phyloP scores from a whole-genome alignment of 2,797 vertebrate species.

The Acrocephalus scirpaceus region DNA sequence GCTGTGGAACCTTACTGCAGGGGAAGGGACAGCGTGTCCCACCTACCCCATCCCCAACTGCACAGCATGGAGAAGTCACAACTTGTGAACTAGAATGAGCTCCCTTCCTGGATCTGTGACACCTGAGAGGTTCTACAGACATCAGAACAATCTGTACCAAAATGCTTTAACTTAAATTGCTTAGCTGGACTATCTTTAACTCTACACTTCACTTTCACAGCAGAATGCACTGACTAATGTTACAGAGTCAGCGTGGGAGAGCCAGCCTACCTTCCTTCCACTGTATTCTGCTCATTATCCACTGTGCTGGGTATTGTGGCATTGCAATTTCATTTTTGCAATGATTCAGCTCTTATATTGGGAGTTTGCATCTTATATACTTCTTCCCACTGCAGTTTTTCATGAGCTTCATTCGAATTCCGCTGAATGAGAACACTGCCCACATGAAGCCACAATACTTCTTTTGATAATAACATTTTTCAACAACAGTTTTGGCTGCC shows the following conservation, averaged over 20 bases:
- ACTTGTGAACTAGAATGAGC: fast-evolving
- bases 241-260: background rate
- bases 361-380: background rate
- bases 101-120: background rate
- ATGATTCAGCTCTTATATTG: background rate
- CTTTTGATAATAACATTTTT: background rate
- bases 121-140: background rate
- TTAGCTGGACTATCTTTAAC: background rate
- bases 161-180: background rate
- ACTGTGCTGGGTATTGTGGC: background rate
- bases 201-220: background rate
- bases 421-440: background rate
- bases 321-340: background rate
- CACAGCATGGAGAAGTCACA: fast-evolving
- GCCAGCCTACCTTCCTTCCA: background rate
- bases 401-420: background rate
- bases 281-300: background rate
- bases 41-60: background rate
- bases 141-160: background rate
- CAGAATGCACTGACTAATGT: background rate
- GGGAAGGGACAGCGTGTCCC: background rate
- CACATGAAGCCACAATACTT: background rate
- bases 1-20: fast-evolving
- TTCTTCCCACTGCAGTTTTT: background rate
- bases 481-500: background rate